Base-by-base conservation (phyloP, 2,888 invertebrate genomes). In the Tenthredo livida region DNA sequence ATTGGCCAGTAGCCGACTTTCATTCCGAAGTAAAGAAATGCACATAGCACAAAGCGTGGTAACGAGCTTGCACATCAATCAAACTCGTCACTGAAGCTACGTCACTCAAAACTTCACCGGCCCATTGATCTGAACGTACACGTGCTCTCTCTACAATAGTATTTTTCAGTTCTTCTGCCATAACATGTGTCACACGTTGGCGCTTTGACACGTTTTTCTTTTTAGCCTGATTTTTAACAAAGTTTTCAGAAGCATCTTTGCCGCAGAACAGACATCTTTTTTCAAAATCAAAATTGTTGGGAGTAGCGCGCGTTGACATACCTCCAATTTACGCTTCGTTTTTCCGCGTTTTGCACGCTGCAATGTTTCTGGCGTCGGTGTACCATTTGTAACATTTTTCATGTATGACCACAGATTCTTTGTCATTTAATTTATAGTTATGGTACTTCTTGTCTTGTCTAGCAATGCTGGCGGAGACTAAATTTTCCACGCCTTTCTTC, bases 1-100 rank as follows among this genome's bases (percentile, higher is more conserved):
- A 43, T 61, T 65, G 3, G 1, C 29, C 65, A 29, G 25, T 17
- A 33, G 15, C n/a, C 21, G 33, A 78, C 7, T 25, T 58, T 33
- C n/a, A 10, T 33, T n/a, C 9, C n/a, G 15, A 40, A 43, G 10
- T 33, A 10, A 61, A 77, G 17, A 83, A 40, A 77, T 25, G 70
- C 6, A n/a, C 17, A n/a, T 33, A 15, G 73, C 85, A 85, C n/a
- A 21, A 25, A 17, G 12, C 15, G 37, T 87, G 86, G 77, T 87
- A 87, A 29, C 75, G 75, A 33, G 87, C 86, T 21, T 70, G 61
- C 43, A 80, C 85, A 61, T 83, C 73, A n/a, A 83, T 70, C 17
- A 86, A 43, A 82, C 84, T 84, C 17, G 29, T 25, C 17, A 83
- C 75, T 61, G 58, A 73, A 73, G 54, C 15, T 65, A 86, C 12